Conservation (phyloP, 2,888 invertebrate species). For the Molorchus minor region DNA sequence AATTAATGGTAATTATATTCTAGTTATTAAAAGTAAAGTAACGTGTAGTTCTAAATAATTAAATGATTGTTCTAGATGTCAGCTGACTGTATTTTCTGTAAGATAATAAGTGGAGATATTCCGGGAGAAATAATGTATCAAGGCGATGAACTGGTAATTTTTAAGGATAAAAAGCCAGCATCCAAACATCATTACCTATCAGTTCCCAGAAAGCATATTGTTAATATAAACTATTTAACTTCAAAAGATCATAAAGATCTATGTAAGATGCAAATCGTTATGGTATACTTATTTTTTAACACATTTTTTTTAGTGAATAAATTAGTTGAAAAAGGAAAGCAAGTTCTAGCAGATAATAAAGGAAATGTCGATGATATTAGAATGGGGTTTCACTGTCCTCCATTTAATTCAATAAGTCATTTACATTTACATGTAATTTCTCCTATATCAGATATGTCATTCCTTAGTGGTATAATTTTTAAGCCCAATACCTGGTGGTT, state of each 20-base stretch:
- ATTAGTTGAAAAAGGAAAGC: conserved; percentile 69
- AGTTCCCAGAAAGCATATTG: conserved; percentile 79
- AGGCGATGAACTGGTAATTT: conserved; percentile 80
- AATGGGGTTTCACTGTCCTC: conserved; percentile 91
- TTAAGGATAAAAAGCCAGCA: conserved; percentile 86
- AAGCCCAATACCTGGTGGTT: conserved; percentile 83
- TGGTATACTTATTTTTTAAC: conserved; percentile 1
- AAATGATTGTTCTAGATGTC: conserved; percentile 45
- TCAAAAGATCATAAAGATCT: conserved; percentile 69
- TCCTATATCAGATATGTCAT: conserved; percentile 78
- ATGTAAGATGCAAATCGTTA: conserved; percentile 66
- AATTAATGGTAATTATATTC: too few species aligned
- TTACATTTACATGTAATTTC: conserved; percentile 88
- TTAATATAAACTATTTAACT: conserved; percentile 75
- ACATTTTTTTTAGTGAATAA: conserved; percentile 68
- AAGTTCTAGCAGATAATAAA: conserved; percentile 64
- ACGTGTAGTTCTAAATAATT: too few species aligned
- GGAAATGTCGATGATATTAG: conserved; percentile 62
- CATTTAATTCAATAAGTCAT: conserved; percentile 84
- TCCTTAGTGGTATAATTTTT: conserved; percentile 73
- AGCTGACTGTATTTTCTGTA: conserved; percentile 76
- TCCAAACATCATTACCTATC: conserved; percentile 82
- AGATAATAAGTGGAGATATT: conserved; percentile 71
- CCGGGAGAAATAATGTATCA: conserved; percentile 73
- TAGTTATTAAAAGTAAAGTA: too few species aligned